Evolutionary conservation across 1,140 invertebrate genomes (phyloP).

Genomic region (Dryas iulia): DNA sequence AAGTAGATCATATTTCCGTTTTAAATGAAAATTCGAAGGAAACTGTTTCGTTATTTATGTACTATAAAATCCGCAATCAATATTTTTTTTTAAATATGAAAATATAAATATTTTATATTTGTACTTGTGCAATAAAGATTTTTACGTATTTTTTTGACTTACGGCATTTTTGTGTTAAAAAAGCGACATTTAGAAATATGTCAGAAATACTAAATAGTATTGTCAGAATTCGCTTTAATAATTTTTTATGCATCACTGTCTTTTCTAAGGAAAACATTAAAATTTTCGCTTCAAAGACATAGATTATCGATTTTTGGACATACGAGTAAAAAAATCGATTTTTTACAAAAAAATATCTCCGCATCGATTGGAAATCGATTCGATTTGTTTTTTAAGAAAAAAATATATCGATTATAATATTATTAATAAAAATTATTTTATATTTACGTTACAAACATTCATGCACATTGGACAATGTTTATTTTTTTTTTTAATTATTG

Average conservation of each 20-base stretch:
- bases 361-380: background rate
- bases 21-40: no score
- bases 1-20: no score
- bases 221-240: background rate
- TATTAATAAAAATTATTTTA: background rate
- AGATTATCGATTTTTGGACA: background rate
- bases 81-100: no score
- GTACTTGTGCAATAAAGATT: no score
- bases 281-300: slow-evolving; percentile 13
- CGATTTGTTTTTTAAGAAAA: background rate
- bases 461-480: background rate
- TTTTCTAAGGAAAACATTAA: slow-evolving; percentile 1
- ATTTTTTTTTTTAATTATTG: background rate
- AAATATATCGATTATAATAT: no score
- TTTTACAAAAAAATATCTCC: background rate
- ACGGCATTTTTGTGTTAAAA: background rate
- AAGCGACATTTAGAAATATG: background rate
- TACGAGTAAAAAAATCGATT: background rate
- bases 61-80: no score
- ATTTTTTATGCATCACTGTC: background rate
- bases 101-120: no score
- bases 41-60: no score
- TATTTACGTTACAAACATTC: background rate
- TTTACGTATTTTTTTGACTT: background rate
- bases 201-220: background rate